Percentiles rank a stretch among this genome's conserved stretches.
Evolutionary conservation across 2,113 vertebrate genomes (phyloP).

Genomic region (Scomber japonicus): DNA sequence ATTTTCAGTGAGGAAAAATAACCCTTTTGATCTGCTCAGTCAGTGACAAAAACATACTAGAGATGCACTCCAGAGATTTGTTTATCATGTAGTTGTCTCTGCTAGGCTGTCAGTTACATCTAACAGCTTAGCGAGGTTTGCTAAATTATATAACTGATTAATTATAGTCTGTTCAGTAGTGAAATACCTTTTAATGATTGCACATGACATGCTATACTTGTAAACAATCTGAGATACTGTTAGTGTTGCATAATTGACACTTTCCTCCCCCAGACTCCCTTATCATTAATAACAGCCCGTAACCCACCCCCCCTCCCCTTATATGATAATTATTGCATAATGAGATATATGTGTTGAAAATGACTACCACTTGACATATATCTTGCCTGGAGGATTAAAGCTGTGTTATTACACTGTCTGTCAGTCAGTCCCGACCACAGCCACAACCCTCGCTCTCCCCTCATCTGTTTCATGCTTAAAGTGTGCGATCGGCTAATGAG

Average conservation of each 20-base stretch:
- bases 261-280: conserved; percentile 22
- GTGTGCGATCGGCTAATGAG: conserved; percentile 65
- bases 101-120: conserved; percentile 15
- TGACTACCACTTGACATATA: conserved; percentile 64
- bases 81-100: neutral
- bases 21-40: neutral
- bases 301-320: neutral
- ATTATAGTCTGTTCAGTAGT: conserved; percentile 11
- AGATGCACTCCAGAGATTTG: neutral
- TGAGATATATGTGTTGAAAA: conserved; percentile 61
- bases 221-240: conserved; percentile 41
- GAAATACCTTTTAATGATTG: conserved; percentile 38
- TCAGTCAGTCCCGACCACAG: conserved; percentile 47
- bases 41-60: neutral
- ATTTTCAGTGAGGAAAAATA: neutral
- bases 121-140: conserved; percentile 11
- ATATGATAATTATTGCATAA: conserved; percentile 63
- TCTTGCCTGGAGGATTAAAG: conserved; percentile 60
- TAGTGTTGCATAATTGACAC: conserved; percentile 44
- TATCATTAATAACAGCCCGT: conserved; percentile 47
- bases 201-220: conserved; percentile 27
- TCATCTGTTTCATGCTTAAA: conserved; percentile 62
- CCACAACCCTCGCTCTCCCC: conserved; percentile 35
- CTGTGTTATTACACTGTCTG: conserved; percentile 56
- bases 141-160: conserved; percentile 24